Conservation (phyloP, 2,888 invertebrate species). For the Cyaniris semiargus region DNA sequence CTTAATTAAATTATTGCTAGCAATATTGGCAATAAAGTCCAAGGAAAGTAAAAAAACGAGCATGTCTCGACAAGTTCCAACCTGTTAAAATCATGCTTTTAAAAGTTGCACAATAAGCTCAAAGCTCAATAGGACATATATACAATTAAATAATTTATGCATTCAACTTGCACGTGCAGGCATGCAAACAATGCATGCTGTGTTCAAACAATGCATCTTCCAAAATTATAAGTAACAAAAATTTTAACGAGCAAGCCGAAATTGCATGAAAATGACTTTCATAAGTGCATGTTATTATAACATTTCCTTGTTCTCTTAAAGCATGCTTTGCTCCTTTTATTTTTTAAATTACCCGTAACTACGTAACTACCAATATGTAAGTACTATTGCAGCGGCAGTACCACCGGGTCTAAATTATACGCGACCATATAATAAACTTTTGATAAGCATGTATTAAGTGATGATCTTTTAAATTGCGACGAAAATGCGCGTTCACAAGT, state of each 20-base stretch:
- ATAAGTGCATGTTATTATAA: neutral
- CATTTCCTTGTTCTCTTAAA: neutral
- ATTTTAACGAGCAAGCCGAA: neutral
- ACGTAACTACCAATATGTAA: neutral
- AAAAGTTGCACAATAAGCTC: conserved; percentile 25
- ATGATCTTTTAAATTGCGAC: neutral
- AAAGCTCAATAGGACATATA: conserved; percentile 35
- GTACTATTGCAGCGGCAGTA: neutral
- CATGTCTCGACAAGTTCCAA: conserved; percentile 56
- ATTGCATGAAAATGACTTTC: neutral
- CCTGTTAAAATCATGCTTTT: conserved; percentile 54
- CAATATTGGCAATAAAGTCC: conserved; percentile 18
- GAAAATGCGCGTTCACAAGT: neutral
- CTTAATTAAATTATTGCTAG: neutral
- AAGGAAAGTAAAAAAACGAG: conserved; percentile 37
- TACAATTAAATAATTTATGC: conserved; percentile 28
- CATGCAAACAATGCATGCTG: conserved; percentile 1
- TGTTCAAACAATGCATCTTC: neutral
- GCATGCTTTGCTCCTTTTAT: conserved; percentile 1
- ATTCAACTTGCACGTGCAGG: conserved; percentile 27
- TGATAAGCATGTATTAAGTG: neutral
- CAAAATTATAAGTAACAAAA: neutral
- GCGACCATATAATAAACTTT: neutral
- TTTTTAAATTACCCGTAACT: neutral
- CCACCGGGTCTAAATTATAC: neutral